phyloP scores from a whole-genome alignment of 2,797 vertebrate species.

The Malacoraja senta region DNA sequence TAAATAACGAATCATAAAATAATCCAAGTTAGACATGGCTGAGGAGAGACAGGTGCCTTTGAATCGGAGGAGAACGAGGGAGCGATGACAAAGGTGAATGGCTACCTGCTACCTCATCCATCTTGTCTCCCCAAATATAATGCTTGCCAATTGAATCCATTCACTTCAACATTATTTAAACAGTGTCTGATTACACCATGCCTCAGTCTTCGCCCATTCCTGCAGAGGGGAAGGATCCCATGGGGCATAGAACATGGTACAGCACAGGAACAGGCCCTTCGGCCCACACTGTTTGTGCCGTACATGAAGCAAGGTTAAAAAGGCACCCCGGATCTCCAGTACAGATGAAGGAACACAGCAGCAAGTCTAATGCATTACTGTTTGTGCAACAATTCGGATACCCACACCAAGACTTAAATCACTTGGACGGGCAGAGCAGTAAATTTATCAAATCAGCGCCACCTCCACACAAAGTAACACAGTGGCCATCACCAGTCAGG shows the following conservation, averaged over 20 bases:
- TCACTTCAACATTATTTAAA: neutral
- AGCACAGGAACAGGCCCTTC: too few relatives aligned
- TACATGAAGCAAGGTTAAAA: too few relatives aligned
- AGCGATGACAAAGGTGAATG: neutral
- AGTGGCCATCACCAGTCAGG: neutral
- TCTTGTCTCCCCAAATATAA: neutral
- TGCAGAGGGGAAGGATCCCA: neutral
- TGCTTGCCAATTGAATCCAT: neutral
- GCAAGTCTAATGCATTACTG: conserved; percentile 19
- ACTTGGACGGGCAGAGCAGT: neutral
- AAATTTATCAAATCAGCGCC: neutral
- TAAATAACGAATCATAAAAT: neutral
- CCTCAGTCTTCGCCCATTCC: neutral
- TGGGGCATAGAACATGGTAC: neutral
- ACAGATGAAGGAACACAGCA: conserved; percentile 1
- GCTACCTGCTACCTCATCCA: neutral
- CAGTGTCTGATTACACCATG: neutral
- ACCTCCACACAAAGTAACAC: neutral
- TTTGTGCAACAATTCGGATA: neutral
- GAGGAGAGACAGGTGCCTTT: too few relatives aligned
- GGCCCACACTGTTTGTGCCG: too few relatives aligned
- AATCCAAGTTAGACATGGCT: too few relatives aligned
- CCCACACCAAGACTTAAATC: neutral
- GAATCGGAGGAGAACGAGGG: neutral
- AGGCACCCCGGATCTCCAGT: neutral